phyloP scores from a whole-genome alignment of 2,797 vertebrate genomes.

The Coccyzus lansbergi region DNA sequence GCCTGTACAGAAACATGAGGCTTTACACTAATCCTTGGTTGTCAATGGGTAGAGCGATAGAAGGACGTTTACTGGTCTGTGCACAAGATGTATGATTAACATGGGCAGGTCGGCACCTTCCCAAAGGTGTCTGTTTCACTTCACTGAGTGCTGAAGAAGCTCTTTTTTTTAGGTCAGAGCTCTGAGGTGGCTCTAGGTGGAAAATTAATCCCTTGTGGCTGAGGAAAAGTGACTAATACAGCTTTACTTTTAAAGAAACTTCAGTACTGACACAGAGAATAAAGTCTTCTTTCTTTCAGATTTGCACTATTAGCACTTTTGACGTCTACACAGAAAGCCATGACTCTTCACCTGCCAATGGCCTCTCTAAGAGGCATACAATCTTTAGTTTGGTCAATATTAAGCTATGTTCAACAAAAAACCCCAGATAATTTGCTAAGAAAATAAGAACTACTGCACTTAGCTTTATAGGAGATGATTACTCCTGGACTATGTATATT shows the following conservation, averaged over 20 bases:
- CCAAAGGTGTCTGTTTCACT: neutral
- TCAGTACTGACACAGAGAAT: neutral
- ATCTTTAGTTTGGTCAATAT: neutral
- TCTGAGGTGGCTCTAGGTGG: neutral
- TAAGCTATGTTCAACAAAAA: neutral
- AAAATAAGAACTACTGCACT: conserved; percentile 41
- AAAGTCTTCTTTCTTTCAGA: neutral
- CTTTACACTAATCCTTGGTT: neutral
- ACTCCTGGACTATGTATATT: conserved; percentile 62
- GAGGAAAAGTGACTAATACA: neutral
- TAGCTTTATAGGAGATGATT: conserved; percentile 45
- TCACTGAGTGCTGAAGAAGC: neutral
- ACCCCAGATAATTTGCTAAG: neutral
- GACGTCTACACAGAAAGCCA: neutral
- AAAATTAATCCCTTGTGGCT: neutral
- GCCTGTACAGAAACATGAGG: neutral
- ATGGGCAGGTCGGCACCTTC: neutral
- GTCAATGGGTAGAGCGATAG: neutral
- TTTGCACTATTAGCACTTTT: neutral
- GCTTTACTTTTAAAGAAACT: neutral
- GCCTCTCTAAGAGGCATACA: neutral
- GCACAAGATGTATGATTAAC: neutral
- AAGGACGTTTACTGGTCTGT: neutral
- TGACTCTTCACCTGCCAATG: conserved; percentile 7
- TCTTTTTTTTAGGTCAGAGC: neutral